Evolutionary conservation across 2,113 vertebrate genomes (phyloP), one percentile per base, ranked within the genome.

Genomic region (Crotalus tigris): DNA sequence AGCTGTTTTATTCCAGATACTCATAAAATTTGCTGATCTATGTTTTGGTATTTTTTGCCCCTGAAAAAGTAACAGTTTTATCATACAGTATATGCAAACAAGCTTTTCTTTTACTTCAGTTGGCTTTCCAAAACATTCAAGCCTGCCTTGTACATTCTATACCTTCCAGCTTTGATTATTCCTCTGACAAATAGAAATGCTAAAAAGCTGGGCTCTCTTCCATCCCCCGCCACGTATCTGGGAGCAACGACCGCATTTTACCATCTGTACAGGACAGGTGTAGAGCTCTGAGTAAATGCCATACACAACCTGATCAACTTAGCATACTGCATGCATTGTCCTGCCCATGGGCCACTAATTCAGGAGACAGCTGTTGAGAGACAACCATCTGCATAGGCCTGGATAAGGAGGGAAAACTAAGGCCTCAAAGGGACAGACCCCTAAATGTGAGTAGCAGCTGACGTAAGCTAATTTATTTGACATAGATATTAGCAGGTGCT

Each of bases 401-500:
- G 53, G 91, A 54, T 24, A 23, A 0, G 92, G 59, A 0, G 91
- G 85, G 95, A 91, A 0, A 90, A 0, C 95, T 1, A 17, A 1
- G 7, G 88, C 5, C 0, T 7, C 11, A n/a, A 1, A n/a, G 0
- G 0, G 21, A 58, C 94, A 94, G 95, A 26, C 44, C 93, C 57
- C 93, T 26, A 0, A 49, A 90, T 94, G 86, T 91, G 29, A 46
- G 92, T 3, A 53, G 92, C 95, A 94, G 93, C 96, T 96, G 97
- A 96, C 97, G 95, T 33, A 11, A 94, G 85, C 93, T 97, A 94
- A 98, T 98, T 97, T 96, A 98, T 97, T 97, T 95, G 96, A 96
- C 97, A 97, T 94, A 94, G 95, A 96, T 97, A 96, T 87, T 93
- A 98, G 97, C 98, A 98, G 98, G 98, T 98, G 98, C 95, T 97